These are phyloP conservation scores for Acanthosepion esculentum DNA, from an alignment of 2,888 invertebrate species.

Conservation along the genomic window DNA sequence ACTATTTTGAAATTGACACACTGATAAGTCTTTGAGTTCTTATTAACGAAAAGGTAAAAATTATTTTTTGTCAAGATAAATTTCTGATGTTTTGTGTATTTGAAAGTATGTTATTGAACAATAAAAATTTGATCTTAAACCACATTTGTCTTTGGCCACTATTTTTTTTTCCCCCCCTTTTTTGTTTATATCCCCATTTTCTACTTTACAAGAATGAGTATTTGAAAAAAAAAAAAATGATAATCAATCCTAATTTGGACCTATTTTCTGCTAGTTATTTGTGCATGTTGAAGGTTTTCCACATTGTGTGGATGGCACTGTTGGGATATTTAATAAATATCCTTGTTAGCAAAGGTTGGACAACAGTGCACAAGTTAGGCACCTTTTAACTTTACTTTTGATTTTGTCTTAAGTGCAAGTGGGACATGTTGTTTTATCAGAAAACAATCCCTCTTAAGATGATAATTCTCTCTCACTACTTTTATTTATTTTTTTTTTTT, in stretches of 20 bases:
- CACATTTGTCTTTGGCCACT: neutral
- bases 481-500: no score
- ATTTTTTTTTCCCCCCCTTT: neutral
- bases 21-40: neutral
- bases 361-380: neutral
- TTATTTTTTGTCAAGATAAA: neutral
- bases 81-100: neutral
- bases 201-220: neutral
- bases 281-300: no score
- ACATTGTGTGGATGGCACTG: no score
- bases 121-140: neutral
- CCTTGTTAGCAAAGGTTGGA: neutral
- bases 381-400: neutral
- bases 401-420: no score
- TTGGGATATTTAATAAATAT: neutral
- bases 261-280: no score
- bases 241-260: no score
- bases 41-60: no score
- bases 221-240: neutral
- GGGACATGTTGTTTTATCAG: no score
- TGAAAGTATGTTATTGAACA: neutral
- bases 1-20: neutral
- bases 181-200: neutral
- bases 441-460: no score
- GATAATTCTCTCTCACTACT: no score